phyloP scores from a whole-genome alignment of 2,113 vertebrate genomes.

The Micronycteris hirsuta region DNA sequence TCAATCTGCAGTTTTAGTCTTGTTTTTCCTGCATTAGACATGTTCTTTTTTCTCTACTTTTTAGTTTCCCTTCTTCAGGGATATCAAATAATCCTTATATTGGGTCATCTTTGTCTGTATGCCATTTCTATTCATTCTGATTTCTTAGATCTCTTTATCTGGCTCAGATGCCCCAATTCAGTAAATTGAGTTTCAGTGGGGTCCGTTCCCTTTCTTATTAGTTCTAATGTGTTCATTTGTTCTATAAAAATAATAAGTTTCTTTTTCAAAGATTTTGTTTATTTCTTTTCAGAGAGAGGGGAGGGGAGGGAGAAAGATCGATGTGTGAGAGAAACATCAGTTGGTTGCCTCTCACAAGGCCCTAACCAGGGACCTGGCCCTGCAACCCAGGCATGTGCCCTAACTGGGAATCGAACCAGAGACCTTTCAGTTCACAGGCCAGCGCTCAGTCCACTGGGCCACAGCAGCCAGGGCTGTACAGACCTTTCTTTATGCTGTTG shows the following conservation, averaged over 20 bases:
- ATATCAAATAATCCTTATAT: not conserved
- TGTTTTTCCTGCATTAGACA: not conserved
- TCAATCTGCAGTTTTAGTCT: not conserved
- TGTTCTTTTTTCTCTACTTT: slow-evolving; percentile 2
- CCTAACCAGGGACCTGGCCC: too few species aligned
- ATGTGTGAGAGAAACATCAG: too few species aligned
- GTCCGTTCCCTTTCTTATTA: not conserved
- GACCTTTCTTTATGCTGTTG: not conserved
- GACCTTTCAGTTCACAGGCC: too few species aligned
- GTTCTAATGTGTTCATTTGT: not conserved
- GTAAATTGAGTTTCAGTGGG: not conserved
- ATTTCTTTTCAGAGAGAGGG: too few species aligned
- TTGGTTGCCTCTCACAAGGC: too few species aligned
- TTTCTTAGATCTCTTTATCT: not conserved
- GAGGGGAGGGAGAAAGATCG: too few species aligned
- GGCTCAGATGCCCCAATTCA: not conserved
- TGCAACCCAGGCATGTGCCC: too few species aligned
- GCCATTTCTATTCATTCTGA: not conserved
- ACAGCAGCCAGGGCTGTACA: too few species aligned
- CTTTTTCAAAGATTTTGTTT: too few species aligned
- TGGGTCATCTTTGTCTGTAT: not conserved
- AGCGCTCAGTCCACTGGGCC: too few species aligned
- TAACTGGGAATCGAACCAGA: too few species aligned
- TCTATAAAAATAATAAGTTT: not conserved
- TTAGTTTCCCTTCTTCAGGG: not conserved